These are phyloP conservation scores for Takifugu flavidus DNA, from an alignment of 2,113 vertebrate species.

Conservation along the genomic window DNA sequence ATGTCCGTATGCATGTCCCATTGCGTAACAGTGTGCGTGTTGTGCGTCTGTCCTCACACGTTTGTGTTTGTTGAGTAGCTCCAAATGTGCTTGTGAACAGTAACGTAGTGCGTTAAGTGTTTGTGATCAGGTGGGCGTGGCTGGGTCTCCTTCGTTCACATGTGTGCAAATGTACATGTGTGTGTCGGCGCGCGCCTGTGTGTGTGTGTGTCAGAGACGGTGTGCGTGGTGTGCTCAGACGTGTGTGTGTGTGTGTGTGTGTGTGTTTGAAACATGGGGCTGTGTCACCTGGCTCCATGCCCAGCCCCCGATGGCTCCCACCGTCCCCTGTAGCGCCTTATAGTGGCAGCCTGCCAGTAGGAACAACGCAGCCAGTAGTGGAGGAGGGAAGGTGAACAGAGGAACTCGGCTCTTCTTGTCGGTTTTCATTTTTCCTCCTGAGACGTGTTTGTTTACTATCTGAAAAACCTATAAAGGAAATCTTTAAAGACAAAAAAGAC, in stretches of 20 bases:
- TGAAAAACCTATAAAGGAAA: conserved; percentile 88
- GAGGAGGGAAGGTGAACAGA: conserved; percentile 93
- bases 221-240: conserved; percentile 10
- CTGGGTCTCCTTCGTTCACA: conserved; percentile 45
- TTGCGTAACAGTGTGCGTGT: conserved; percentile 42
- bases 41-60: conserved; percentile 40
- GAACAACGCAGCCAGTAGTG: conserved; percentile 89
- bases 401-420: conserved; percentile 82
- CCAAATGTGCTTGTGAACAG: conserved; percentile 44
- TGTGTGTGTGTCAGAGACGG: conserved; percentile 22
- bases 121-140: conserved; percentile 26
- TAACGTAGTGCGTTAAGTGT: conserved; percentile 44
- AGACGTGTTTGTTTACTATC: conserved; percentile 96
- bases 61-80: conserved; percentile 46
- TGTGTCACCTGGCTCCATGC: conserved; percentile 70
- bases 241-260: conserved; percentile 24
- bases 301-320: conserved; percentile 74
- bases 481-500: conserved; percentile 88
- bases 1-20: conserved; percentile 51
- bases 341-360: conserved; percentile 85
- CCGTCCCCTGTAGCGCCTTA: conserved; percentile 84
- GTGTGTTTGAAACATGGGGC: conserved; percentile 70
- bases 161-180: conserved; percentile 35
- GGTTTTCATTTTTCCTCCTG: conserved; percentile 86
- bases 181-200: conserved; percentile 43